phyloP scores from a whole-genome alignment of 2,113 vertebrate genomes.

The Ammodytes marinus region DNA sequence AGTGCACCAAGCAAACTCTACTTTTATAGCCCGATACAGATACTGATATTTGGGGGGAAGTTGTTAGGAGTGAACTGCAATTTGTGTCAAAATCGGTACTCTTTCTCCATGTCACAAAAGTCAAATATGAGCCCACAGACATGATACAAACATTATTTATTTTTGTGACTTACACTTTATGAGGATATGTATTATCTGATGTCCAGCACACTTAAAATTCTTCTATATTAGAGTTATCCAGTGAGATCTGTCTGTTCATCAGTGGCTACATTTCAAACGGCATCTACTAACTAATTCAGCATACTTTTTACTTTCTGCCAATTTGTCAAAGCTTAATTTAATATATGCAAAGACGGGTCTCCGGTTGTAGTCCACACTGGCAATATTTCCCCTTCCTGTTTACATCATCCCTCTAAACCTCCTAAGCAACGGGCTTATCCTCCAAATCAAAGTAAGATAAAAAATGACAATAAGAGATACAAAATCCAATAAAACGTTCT shows the following conservation, averaged over 20 bases:
- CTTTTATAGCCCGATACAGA: not conserved
- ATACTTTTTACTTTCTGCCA: not conserved
- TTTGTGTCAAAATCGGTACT: not conserved
- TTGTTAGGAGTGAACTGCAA: not conserved
- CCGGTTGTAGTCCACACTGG: too few relatives aligned
- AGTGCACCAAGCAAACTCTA: not conserved
- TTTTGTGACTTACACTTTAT: not conserved
- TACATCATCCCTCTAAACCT: not conserved
- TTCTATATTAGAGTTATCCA: not conserved
- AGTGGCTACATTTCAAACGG: not conserved
- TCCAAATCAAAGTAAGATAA: not conserved
- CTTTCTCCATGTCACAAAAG: not conserved
- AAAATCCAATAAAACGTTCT: not conserved
- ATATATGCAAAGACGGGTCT: too few relatives aligned
- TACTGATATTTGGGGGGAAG: not conserved
- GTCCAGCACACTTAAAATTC: too few relatives aligned
- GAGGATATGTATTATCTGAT: not conserved
- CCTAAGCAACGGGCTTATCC: too few relatives aligned
- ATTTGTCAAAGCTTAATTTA: not conserved
- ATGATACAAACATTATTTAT: not conserved
- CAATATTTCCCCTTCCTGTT: too few relatives aligned
- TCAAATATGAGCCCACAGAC: not conserved
- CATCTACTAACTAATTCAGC: not conserved
- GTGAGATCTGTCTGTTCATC: not conserved
- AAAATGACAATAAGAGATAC: not conserved